These are phyloP conservation scores for Bovichtus diacanthus DNA, from an alignment of 2,797 vertebrate species.

Conservation along the genomic window DNA sequence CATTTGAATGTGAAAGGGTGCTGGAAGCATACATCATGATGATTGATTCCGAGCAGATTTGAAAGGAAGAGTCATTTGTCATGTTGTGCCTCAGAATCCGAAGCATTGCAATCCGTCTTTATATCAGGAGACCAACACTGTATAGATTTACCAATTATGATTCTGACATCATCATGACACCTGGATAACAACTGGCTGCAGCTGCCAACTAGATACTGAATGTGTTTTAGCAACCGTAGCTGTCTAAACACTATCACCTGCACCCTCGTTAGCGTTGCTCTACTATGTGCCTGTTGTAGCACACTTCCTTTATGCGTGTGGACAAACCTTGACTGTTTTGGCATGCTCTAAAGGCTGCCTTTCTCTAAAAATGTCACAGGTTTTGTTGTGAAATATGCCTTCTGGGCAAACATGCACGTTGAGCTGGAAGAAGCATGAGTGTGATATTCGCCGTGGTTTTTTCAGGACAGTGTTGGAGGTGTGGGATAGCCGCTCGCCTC, in stretches of 20 bases:
- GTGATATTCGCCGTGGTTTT: constrained; percentile 15
- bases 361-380: background rate
- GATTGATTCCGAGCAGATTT: constrained; percentile 68
- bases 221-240: background rate
- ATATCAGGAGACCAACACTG: constrained; percentile 28
- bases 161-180: constrained; percentile 31
- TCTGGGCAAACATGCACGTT: background rate
- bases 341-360: constrained; percentile 1
- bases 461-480: constrained; percentile 4
- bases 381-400: background rate
- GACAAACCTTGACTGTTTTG: background rate
- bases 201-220: constrained; percentile 1
- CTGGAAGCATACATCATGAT: constrained; percentile 64
- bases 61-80: constrained; percentile 54
- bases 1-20: constrained; percentile 77
- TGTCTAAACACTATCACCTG: constrained; percentile 4
- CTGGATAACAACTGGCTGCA: constrained; percentile 14
- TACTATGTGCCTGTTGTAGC: background rate
- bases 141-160: constrained; percentile 55
- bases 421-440: constrained; percentile 19
- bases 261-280: background rate
- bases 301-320: background rate
- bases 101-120: constrained; percentile 23
- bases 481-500: constrained; percentile 13
- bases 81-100: constrained; percentile 31